Evolutionary conservation across 2,797 vertebrate species (phyloP).

Genomic region (Brachymystax lenok): DNA sequence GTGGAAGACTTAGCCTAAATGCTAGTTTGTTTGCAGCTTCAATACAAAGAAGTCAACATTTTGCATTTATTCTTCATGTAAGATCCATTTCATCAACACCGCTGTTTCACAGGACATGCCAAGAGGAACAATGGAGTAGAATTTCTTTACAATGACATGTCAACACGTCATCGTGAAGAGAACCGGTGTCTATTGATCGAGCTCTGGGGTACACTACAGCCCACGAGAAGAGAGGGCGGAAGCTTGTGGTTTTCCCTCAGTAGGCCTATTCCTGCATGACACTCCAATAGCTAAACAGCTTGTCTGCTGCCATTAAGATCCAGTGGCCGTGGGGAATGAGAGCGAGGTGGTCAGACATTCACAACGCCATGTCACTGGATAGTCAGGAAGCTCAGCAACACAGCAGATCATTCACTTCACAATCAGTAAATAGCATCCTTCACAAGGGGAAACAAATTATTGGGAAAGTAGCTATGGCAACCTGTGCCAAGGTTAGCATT

Average conservation of each 20-base stretch:
- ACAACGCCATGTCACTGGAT: slow-evolving; percentile 42
- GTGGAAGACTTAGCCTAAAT: background rate
- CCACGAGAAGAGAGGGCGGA: background rate
- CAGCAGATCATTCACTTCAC: slow-evolving; percentile 41
- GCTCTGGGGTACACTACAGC: background rate
- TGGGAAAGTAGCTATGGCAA: slow-evolving; percentile 57
- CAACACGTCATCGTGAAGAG: slow-evolving; percentile 7
- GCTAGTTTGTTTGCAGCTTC: background rate
- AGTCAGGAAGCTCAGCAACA: slow-evolving; percentile 34
- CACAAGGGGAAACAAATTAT: slow-evolving; percentile 47
- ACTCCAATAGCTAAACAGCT: slow-evolving; percentile 7
- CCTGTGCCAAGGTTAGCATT: slow-evolving; percentile 53
- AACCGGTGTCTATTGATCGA: slow-evolving; percentile 16
- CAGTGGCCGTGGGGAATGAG: background rate
- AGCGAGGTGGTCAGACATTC: slow-evolving; percentile 35
- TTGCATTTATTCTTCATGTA: background rate
- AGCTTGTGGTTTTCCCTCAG: slow-evolving; percentile 12
- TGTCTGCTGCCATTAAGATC: slow-evolving; percentile 22
- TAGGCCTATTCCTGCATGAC: slow-evolving; percentile 19
- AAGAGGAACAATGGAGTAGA: slow-evolving; percentile 7
- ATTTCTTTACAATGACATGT: background rate
- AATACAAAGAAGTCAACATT: background rate
- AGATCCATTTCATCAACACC: background rate
- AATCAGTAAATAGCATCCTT: slow-evolving; percentile 48
- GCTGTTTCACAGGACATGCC: background rate